phyloP scores from a whole-genome alignment of 1,140 invertebrate genomes.

The Oryzaephilus surinamensis region DNA sequence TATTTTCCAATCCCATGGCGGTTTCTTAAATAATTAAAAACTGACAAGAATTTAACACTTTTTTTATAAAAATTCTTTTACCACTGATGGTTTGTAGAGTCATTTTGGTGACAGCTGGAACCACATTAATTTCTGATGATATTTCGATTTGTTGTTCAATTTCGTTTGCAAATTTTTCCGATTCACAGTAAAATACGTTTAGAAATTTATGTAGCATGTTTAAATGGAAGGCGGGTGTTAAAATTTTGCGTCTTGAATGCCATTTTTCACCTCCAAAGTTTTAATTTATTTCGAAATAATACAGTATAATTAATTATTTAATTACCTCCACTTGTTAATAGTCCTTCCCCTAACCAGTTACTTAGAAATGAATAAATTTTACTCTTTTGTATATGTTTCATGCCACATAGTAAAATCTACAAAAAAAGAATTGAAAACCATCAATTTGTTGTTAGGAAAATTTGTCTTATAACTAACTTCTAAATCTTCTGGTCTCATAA shows the following conservation, averaged over 20 bases:
- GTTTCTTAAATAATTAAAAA: conserved; percentile 47
- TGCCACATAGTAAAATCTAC: conserved; percentile 16
- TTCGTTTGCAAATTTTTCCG: conserved; percentile 41
- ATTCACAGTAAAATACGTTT: conserved; percentile 55
- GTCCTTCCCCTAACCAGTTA: conserved; percentile 65
- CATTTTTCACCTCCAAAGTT: too few species aligned
- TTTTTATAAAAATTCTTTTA: conserved; percentile 20
- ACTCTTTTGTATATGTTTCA: conserved; percentile 20
- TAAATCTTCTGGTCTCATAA: background rate
- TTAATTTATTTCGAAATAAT: conserved; percentile 20
- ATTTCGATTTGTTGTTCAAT: conserved; percentile 36
- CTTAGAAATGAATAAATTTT: conserved; percentile 54
- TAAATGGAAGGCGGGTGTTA: conserved; percentile 74
- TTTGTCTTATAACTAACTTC: conserved; percentile 5
- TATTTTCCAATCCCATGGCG: conserved; percentile 66
- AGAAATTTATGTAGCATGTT: conserved; percentile 64
- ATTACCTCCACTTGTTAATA: conserved; percentile 54
- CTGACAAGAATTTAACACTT: background rate
- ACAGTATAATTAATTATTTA: background rate
- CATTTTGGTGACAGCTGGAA: conserved; percentile 45
- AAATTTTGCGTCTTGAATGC: conserved; percentile 52
- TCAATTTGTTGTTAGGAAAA: background rate
- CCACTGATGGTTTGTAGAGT: conserved; percentile 58
- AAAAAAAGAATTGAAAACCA: conserved; percentile 4
- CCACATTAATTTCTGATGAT: conserved; percentile 40